phyloP scores from a whole-genome alignment of 2,888 invertebrate genomes.

The Cryptocheilus praepositus region DNA sequence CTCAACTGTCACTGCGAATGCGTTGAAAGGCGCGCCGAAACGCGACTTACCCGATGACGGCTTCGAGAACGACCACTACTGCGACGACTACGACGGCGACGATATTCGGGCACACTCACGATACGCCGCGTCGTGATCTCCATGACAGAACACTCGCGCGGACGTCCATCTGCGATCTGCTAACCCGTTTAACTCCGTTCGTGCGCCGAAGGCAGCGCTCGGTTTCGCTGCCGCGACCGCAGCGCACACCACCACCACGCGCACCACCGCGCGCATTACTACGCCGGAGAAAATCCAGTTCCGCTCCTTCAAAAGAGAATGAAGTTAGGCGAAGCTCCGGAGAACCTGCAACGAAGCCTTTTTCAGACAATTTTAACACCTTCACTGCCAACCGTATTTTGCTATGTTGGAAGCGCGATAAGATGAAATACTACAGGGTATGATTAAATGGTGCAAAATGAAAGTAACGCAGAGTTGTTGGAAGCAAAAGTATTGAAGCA shows the following conservation, averaged over 20 bases:
- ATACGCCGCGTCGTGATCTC: slow-evolving; percentile 51
- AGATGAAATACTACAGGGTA: too few species aligned
- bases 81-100: slow-evolving; percentile 36
- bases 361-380: too few species aligned
- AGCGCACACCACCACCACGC: slow-evolving; percentile 38
- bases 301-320: slow-evolving; percentile 6
- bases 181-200: slow-evolving; percentile 47
- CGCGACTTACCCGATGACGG: neutral
- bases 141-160: slow-evolving; percentile 63
- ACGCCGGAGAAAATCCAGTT: slow-evolving; percentile 37
- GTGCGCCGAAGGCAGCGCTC: slow-evolving; percentile 44
- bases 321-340: too few species aligned
- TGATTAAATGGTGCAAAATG: too few species aligned
- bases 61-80: slow-evolving; percentile 10
- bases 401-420: too few species aligned
- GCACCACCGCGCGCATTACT: slow-evolving; percentile 23
- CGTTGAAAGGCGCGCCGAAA: slow-evolving; percentile 7
- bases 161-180: slow-evolving; percentile 63
- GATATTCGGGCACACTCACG: slow-evolving; percentile 42
- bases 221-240: slow-evolving; percentile 51
- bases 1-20: slow-evolving; percentile 42
- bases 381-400: too few species aligned
- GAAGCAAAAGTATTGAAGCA: too few species aligned
- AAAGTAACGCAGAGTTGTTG: too few species aligned
- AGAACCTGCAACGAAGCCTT: too few species aligned